Percentiles rank a stretch among this genome's conserved stretches.
Conservation (phyloP, 1,140 invertebrate genomes). For the Dendroctonus ponderosae region DNA sequence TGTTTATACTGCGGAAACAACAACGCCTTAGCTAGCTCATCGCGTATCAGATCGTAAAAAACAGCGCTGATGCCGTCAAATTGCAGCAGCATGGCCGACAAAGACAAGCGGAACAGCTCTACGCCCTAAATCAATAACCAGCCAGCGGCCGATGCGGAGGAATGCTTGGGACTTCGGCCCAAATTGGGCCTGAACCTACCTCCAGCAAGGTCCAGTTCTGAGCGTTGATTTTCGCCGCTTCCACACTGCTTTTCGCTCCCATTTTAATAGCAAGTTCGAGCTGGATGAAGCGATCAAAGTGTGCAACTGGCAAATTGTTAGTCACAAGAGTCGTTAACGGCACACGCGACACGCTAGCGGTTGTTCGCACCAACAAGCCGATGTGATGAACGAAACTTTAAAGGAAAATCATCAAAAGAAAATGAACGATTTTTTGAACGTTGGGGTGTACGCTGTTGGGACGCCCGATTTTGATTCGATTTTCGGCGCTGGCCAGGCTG, state of each 20-base stretch:
- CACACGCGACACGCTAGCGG: background rate
- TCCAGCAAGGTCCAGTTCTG: constrained; percentile 72
- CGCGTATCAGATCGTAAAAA: too few relatives aligned
- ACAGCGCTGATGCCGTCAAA: too few relatives aligned
- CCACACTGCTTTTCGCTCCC: constrained; percentile 73
- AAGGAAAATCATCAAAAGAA: constrained; percentile 17
- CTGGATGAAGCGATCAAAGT: background rate
- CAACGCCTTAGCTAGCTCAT: too few relatives aligned
- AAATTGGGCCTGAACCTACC: constrained; percentile 52
- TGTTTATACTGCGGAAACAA: constrained; percentile 48
- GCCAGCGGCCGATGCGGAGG: too few relatives aligned
- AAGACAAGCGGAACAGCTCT: too few relatives aligned
- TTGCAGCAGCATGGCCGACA: too few relatives aligned
- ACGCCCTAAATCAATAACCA: too few relatives aligned
- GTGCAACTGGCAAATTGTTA: background rate
- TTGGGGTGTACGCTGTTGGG: constrained; percentile 3
- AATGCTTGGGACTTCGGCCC: too few relatives aligned
- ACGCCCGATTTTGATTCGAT: constrained; percentile 16
- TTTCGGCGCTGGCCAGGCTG: constrained; percentile 12
- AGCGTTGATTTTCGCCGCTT: constrained; percentile 69
- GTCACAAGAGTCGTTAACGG: background rate
- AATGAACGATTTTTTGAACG: constrained; percentile 12
- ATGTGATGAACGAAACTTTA: constrained; percentile 9
- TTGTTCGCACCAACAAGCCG: constrained; percentile 4
- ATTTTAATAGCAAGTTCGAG: constrained; percentile 45